Evolutionary conservation across 2,113 vertebrate species (phyloP), one percentile per base, ranked within the genome.

Genomic region (Megaleporinus macrocephalus): DNA sequence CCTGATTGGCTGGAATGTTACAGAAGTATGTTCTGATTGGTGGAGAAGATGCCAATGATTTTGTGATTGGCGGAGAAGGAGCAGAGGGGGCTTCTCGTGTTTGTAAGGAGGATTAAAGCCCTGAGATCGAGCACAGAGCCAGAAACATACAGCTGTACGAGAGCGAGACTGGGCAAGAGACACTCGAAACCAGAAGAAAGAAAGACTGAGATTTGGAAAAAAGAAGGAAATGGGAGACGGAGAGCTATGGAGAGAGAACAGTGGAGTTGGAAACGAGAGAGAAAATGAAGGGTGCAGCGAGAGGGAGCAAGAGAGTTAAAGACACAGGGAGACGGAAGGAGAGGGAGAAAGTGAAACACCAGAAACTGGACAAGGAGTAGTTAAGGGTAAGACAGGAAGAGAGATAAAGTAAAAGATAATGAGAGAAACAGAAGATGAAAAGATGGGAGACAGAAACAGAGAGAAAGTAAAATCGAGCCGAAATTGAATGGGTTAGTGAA

Each of bases 101-200:
- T 91, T 88, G 80, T 87, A 65, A 80, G 55, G 80, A 88, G 87
- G 91, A 92, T 94, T 94, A 84, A 61, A 4, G 27, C 93, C 87
- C 91, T 89, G 90, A 90, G 70, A 88, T 87, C 88, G 85, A 88
- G 86, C 87, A 90, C 90, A 86, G 87, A 89, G 83, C 26, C 81
- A 89, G 83, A 80, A 81, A 84, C 84, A 65, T 83, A 82, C 87
- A 89, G 85, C 84, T 91, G 89, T 83, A 89, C 13, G 26, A 18
- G 49, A 51, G 20, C 53, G 63, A 61, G 51, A 55, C 73, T 29
- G 47, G 41, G 41, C 26, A 79, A 33, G 72, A 77, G 66, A 66
- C 49, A 76, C 27, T 75, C 5, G 36, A 70, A 76, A 78, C 76
- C 72, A 73, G 49, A 66, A 49, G 78, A 72, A 13, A 80, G 20